These are phyloP conservation scores for Heliconius erato DNA, from an alignment of 2,888 invertebrate species.

Conservation along the genomic window DNA sequence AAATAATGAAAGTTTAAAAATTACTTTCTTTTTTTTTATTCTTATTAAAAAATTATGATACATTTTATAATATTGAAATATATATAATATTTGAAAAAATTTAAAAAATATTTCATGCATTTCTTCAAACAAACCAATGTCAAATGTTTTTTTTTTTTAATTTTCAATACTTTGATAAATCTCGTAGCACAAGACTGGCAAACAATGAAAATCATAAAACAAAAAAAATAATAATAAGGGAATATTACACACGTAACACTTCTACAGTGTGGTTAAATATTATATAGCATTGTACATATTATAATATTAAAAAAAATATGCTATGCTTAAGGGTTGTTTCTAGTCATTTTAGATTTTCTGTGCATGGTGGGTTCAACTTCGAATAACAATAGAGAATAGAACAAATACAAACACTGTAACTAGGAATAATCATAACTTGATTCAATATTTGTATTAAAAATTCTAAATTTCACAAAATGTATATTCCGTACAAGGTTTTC, in stretches of 20 bases:
- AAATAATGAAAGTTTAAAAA: background rate
- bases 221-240: slow-evolving; percentile 50
- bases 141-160: background rate
- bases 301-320: slow-evolving; percentile 40
- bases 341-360: background rate
- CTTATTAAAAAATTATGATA: background rate
- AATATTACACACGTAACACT: slow-evolving; percentile 48
- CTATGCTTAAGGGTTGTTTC: slow-evolving; percentile 39
- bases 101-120: slow-evolving; percentile 22
- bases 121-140: slow-evolving; percentile 20
- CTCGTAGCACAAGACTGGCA: slow-evolving; percentile 53
- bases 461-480: too few relatives aligned
- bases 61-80: background rate
- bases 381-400: background rate
- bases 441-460: background rate
- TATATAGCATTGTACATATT: slow-evolving; percentile 23
- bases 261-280: slow-evolving; percentile 54
- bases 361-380: background rate
- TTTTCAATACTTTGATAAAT: slow-evolving; percentile 48
- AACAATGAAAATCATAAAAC: slow-evolving; percentile 55
- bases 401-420: background rate
- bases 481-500: too few relatives aligned
- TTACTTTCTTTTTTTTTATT: too few relatives aligned
- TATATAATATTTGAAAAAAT: background rate
- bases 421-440: background rate